Evolutionary conservation across 2,797 vertebrate species (phyloP), one percentile per base, ranked within the genome.

Genomic region (Semotilus atromaculatus): DNA sequence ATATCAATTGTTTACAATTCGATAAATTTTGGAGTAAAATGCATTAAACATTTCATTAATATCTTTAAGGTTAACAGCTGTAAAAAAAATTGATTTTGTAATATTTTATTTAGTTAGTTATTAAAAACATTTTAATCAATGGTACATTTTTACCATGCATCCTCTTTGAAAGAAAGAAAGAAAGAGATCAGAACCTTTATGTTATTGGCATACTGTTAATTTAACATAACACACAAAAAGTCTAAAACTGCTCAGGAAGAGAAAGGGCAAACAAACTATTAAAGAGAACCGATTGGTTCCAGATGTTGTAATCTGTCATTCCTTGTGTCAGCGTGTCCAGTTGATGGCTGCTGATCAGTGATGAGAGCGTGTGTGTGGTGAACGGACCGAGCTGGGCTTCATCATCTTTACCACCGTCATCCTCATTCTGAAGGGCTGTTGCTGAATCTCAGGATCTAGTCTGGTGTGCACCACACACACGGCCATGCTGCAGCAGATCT

Each of bases 401-500:
- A 55, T 58, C 83, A 4, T 82, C 38, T 55, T 80, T 38, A 19
- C 58, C 76, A 18, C 6, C 55, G 10, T 38, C 64, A 73, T 53
- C 60, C 34, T 82, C 81, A 0, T 75, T 72, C 73, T 74, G 51
- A 82, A 85, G 79, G 29, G 80, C 67, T 43, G 68, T 71, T 48
- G 29, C 67, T 66, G 55, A 64, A 73, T n/a, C 23, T 76, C 62
- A 53, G 60, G n/a, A 55, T 67, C 66, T 29, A 55, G 29, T 67
- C n/a, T 9, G 34, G 62, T 31, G 62, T 31, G 9, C 68, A 71
- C 40, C 75, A 60, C 71, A 80, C 79, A 55, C 38, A 10, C 72
- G 64, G 83, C 86, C 86, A 91, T 92, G 92, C 86, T 92, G 88
- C 91, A 92, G 87, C 91, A 92, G 84, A 91, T 92, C 87, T 86